Evolutionary conservation across 2,113 vertebrate genomes (phyloP).

Genomic region (Saccopteryx leptura): DNA sequence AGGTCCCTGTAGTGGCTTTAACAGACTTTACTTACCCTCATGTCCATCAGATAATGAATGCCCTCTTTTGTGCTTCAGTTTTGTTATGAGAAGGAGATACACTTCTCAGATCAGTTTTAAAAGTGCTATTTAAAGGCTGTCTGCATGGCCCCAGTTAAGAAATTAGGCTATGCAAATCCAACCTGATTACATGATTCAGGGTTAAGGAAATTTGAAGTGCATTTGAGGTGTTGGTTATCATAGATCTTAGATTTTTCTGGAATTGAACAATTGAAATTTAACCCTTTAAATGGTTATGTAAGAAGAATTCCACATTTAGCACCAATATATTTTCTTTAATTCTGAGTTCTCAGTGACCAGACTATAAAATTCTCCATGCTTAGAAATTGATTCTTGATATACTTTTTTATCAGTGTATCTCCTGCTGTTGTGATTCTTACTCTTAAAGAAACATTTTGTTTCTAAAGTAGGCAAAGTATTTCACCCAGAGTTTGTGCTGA

Average conservation of each 20-base stretch:
- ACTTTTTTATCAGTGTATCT: conserved; percentile 19
- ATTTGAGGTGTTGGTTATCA: conserved; percentile 30
- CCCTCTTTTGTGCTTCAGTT: background rate
- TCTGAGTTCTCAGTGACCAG: background rate
- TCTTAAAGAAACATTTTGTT: background rate
- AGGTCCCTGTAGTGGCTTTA: background rate
- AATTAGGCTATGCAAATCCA: conserved; percentile 73
- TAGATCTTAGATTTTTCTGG: conserved; percentile 1
- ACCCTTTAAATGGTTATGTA: background rate
- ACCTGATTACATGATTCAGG: conserved; percentile 61
- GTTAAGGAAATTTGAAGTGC: conserved; percentile 56
- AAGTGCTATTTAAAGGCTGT: conserved; percentile 61
- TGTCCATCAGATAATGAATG: background rate
- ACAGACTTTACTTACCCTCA: background rate
- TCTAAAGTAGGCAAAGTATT: background rate
- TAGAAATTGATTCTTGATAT: background rate
- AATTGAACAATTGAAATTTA: conserved; percentile 31
- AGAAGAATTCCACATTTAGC: background rate
- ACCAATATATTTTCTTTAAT: background rate
- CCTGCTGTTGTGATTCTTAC: conserved; percentile 1
- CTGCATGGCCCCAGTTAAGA: conserved; percentile 58
- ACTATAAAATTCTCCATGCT: background rate
- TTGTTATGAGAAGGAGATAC: background rate
- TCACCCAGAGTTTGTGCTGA: background rate
- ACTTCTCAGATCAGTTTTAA: conserved; percentile 52